Percentiles rank a stretch among this genome's conserved stretches.
These are phyloP conservation scores for Xenopus petersii DNA, from an alignment of 2,797 vertebrate species.

Conservation along the genomic window DNA sequence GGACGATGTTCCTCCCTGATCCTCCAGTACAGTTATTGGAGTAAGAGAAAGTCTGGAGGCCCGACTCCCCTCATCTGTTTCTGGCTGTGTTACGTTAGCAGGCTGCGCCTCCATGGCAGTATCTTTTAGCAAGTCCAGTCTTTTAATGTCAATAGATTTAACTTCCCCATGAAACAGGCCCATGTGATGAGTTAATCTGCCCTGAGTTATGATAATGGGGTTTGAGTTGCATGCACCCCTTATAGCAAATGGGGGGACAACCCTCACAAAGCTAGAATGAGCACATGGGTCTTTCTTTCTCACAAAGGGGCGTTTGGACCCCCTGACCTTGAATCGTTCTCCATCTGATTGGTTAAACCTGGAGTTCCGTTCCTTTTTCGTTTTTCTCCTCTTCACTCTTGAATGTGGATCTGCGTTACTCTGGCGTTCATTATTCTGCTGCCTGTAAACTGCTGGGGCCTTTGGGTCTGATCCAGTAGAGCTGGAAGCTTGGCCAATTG, in stretches of 20 bases:
- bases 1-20: neutral
- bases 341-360: conserved; percentile 17
- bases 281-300: neutral
- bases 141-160: conserved; percentile 81
- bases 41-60: neutral
- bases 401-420: no score
- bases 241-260: neutral
- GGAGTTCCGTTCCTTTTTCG: conserved; percentile 30
- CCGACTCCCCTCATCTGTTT: neutral
- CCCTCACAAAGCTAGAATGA: neutral
- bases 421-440: neutral
- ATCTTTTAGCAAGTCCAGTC: conserved; percentile 57
- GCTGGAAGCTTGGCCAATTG: neutral
- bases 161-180: conserved; percentile 84
- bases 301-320: neutral
- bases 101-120: neutral
- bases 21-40: conserved; percentile 3
- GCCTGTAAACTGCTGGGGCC: no score
- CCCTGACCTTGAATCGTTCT: conserved; percentile 6
- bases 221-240: conserved; percentile 48
- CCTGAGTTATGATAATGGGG: conserved; percentile 76
- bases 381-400: conserved; percentile 33
- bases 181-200: conserved; percentile 75
- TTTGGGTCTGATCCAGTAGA: neutral
- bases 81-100: neutral